Base-by-base conservation (phyloP, 2,888 invertebrate species). In the Microplitis manilae region DNA sequence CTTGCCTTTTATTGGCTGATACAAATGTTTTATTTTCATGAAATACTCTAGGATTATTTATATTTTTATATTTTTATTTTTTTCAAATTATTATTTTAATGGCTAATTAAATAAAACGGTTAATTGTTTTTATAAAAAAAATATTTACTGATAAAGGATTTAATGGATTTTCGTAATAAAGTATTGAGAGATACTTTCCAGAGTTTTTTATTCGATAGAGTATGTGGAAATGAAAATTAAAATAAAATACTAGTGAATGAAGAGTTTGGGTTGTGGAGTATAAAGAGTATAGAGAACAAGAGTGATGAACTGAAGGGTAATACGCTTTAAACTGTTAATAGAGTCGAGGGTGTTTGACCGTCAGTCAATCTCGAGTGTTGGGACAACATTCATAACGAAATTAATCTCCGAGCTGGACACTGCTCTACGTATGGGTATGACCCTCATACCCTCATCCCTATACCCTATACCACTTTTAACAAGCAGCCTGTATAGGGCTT, bases 301-400 rank as follows among this genome's bases (percentile, higher is more conserved):
- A 68, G 64, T 64, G 77, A 65, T 68, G 64, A 64, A 64, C 30
- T 65, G 75, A 61, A 79, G 78, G 73, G 80, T 80, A 79, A 81
- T 79, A 79, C 79, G 86, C 84, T 87, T 87, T 86, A 87, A 87
- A 87, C 87, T 87, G 83, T 86, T 85, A 85, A 86, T 85, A 85
- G 84, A 83, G 82, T 86, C 81, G 83, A 88, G 88, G 86, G 86
- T 88, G 88, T 88, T 89, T 89, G 88, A 86, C 86, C 84, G 85
- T 83, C 75, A 87, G 84, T 83, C 85, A 85, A 86, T 87, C 87
- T 90, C 89, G 87, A 90, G 90, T 89, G 89, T 89, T 90, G 86
- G 86, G 85, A 88, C 87, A 90, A 90, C 89, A 90, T 87, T 87
- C 85, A 88, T 90, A 89, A 90, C 88, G 87, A 87, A 90, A 90